Base-by-base conservation (phyloP, 2,888 invertebrate genomes). In the Eilema griseolum region DNA sequence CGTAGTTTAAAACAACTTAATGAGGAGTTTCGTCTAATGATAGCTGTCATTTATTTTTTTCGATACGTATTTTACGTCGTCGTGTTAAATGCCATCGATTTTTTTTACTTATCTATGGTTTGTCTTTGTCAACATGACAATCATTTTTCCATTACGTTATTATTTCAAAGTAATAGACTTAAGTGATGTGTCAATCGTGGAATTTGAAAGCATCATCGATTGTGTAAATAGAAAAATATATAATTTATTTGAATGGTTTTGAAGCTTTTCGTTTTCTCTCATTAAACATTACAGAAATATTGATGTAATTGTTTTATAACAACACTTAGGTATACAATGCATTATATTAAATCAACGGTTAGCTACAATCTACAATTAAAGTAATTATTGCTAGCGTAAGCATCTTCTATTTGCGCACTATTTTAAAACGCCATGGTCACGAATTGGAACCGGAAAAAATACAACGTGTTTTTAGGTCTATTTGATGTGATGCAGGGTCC, bases 1-100 rank as follows among this genome's bases (percentile, higher is more conserved):
- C 7, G 28, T 20, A 52, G 46, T 60, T 64, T 69, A 41, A 69
- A 59, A 57, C 41, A 41, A 59, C 63, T 46, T 64, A 52, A 52
- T 64, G 26, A 52, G 46, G 28, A 24, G 62, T 20, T 26, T 16
- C 41, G 26, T 23, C 11, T 62, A 41, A 41, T 52, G 46, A 28
- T 3, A 20, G 12, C 12, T 52, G n/a, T 64, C 12, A n/a, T n/a
- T 52, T n/a, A 12, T 37, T 37, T 52, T 3, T 28, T 46, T 46
- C 37, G n/a, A 46, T 63, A 46, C 26, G 20, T 46, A 26, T 46
- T 46, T 63, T 33, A 26, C 26, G 20, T 24, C 24, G 57, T 24
- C 56, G 10, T 24, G 23, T 24, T 24, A 24, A 24, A 59, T 24
- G 14, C 41, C 37, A 41, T 8, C 37, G 41, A 20, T 46, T 41